Conservation (phyloP, 2,888 invertebrate species). For the Didymodactylos carnosus region DNA sequence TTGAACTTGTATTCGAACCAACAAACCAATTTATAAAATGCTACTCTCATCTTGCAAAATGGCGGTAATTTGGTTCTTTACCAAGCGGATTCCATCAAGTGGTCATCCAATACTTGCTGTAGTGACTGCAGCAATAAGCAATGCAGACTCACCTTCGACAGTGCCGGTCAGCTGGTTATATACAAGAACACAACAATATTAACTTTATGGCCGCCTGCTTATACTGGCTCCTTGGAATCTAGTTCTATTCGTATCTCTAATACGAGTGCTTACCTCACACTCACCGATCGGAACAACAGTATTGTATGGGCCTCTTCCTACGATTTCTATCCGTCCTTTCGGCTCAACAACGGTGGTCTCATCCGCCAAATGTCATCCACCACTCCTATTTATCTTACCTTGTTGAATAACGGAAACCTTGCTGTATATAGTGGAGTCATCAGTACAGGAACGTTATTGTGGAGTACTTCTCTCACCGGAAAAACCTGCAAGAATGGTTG, state of each 20-base stretch:
- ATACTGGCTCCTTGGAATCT: neutral
- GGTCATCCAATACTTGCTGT: neutral
- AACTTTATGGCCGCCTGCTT: neutral
- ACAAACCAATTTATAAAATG: neutral
- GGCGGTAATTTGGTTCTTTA: neutral
- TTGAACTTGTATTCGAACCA: neutral
- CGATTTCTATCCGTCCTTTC: neutral
- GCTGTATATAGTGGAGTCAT: neutral
- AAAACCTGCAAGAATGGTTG: neutral
- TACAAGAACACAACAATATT: neutral
- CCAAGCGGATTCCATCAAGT: neutral
- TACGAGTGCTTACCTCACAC: neutral
- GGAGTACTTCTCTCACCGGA: neutral
- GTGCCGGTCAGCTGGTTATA: neutral
- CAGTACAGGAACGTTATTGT: neutral
- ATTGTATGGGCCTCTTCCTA: neutral
- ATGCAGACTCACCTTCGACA: neutral
- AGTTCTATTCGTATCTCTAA: neutral
- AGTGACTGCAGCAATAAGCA: neutral
- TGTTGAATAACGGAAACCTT: neutral
- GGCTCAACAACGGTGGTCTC: neutral
- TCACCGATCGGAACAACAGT: neutral
- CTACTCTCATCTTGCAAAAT: neutral
- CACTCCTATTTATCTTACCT: neutral
- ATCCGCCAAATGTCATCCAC: neutral